Evolutionary conservation across 2,113 vertebrate genomes (phyloP).

Genomic region (Cavia porcellus): DNA sequence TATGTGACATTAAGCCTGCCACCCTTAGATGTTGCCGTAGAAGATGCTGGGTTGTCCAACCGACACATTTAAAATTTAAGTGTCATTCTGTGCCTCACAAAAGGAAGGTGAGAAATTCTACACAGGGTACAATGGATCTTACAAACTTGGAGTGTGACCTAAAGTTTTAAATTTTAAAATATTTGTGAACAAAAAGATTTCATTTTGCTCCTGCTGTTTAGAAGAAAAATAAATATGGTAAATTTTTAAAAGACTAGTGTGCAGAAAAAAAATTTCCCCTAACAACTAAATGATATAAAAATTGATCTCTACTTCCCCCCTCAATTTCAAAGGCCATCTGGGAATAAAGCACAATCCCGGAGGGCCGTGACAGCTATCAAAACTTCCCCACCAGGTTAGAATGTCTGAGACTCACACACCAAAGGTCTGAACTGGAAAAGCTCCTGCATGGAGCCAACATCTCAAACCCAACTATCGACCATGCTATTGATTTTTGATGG

Average conservation of each 20-base stretch:
- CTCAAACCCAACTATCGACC: conserved; percentile 92
- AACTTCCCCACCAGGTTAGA: conserved; percentile 88
- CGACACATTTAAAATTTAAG: conserved; percentile 69
- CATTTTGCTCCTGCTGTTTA: conserved; percentile 51
- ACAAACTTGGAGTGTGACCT: conserved; percentile 33
- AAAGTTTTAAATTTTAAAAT: conserved; percentile 21
- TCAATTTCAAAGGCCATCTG: conserved; percentile 88
- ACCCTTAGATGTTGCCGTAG: background rate
- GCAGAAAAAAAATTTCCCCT: conserved; percentile 70
- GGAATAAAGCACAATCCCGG: conserved; percentile 89
- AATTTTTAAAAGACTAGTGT: conserved; percentile 64
- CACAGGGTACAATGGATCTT: conserved; percentile 42
- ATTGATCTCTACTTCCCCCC: conserved; percentile 86
- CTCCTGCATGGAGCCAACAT: conserved; percentile 88
- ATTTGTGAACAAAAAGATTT: conserved; percentile 38
- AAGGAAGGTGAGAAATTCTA: conserved; percentile 38
- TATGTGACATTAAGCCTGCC: background rate
- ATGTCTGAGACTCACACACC: conserved; percentile 87
- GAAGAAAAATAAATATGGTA: conserved; percentile 52
- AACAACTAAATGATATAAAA: conserved; percentile 78
- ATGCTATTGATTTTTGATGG: conserved; percentile 89
- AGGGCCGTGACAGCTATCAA: conserved; percentile 85
- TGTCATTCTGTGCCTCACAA: conserved; percentile 71
- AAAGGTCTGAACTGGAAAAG: conserved; percentile 89
- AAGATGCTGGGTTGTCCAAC: conserved; percentile 29